These are phyloP conservation scores for Cynopterus brachyotis DNA, from an alignment of 2,113 vertebrate genomes.

Conservation along the genomic window DNA sequence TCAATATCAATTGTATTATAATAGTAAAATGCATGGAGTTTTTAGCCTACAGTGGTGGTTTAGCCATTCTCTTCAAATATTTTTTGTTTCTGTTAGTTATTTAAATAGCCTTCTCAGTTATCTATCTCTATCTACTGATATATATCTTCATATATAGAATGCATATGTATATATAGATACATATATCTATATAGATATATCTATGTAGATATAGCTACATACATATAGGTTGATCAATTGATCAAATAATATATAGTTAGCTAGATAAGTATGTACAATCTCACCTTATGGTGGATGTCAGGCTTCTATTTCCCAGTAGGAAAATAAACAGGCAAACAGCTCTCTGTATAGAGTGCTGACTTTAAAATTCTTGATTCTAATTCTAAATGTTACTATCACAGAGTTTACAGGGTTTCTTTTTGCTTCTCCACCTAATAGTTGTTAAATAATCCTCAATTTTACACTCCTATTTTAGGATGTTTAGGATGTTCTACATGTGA, in stretches of 20 bases:
- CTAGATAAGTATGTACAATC: fast-evolving
- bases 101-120: not conserved
- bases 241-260: not conserved
- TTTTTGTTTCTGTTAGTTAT: not conserved
- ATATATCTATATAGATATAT: not conserved
- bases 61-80: not conserved
- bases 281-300: not conserved
- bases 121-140: not conserved
- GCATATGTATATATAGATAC: not conserved
- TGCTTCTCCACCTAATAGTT: not conserved
- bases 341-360: not conserved
- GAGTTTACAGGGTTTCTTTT: not conserved
- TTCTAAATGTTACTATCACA: not conserved
- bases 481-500: not conserved
- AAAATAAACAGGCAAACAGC: not conserved
- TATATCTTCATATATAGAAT: not conserved
- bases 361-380: not conserved
- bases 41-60: not conserved
- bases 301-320: not conserved
- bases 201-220: not conserved
- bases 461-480: not conserved
- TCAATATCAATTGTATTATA: not conserved
- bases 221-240: not conserved
- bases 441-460: not conserved
- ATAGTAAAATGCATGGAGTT: not conserved